phyloP scores from a whole-genome alignment of 2,113 vertebrate genomes.

The Echinops telfairi region DNA sequence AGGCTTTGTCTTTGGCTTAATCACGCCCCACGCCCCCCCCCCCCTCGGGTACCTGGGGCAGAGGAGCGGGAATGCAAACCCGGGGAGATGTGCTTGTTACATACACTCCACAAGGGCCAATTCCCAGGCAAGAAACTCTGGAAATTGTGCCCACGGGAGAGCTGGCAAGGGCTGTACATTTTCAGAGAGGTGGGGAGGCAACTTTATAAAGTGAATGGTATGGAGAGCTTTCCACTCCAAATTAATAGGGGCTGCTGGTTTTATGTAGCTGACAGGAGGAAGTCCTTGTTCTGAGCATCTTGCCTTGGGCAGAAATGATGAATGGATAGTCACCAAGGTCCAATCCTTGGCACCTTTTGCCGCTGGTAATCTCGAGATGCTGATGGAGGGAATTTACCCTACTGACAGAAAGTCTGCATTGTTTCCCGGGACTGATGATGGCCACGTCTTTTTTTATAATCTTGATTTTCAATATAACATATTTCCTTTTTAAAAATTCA shows the following conservation, averaged over 20 bases:
- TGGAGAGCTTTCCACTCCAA: neutral
- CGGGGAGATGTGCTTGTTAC: neutral
- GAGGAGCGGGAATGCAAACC: neutral
- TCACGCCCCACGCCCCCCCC: constrained; percentile 24
- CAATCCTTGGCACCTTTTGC: neutral
- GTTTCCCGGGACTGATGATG: neutral
- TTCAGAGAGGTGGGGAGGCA: neutral
- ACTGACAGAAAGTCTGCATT: neutral
- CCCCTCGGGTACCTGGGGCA: neutral
- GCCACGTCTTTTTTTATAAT: neutral
- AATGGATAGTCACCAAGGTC: neutral
- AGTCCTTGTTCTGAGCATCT: neutral
- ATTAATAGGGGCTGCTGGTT: neutral
- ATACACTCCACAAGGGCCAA: constrained; percentile 1
- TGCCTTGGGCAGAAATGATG: constrained; percentile 34
- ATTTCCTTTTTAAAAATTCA: neutral
- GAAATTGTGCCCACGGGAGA: neutral
- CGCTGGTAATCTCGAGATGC: neutral
- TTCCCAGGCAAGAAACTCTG: constrained; percentile 27
- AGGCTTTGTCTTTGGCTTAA: constrained; percentile 60
- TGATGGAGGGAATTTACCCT: neutral
- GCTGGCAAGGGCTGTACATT: neutral
- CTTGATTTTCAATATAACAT: neutral
- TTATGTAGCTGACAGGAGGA: neutral
- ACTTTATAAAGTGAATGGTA: constrained; percentile 4